Base-by-base conservation (phyloP, 2,888 invertebrate genomes). In the Cantharis rustica region DNA sequence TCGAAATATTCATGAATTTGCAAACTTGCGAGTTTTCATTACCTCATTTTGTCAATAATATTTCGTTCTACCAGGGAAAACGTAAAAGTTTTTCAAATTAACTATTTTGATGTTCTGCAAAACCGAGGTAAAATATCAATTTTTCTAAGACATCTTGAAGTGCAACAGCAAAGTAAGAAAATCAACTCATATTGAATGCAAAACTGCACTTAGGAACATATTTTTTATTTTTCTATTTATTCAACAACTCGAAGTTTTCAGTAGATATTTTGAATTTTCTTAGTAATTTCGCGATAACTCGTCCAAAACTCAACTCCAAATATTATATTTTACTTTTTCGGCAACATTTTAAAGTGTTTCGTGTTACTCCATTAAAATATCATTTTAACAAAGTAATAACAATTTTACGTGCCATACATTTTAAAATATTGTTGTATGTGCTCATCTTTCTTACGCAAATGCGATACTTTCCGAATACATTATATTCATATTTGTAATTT, bases 351-450 rank as follows among this genome's bases (percentile, higher is more conserved):
- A 47, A 47, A 47, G 47, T 47, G 47, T 47, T 47, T 47, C 47
- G 2, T 7, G 47, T n/a, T 66, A 20, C 64, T 66, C 64, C 73
- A 68, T 73, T 73, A 73, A 73, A 61, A 73, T 61, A 61, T 68
- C 69, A 73, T 73, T 73, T 23, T 73, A 61, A 73, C 61, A 61
- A 68, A 47, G 62, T 69, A 69, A 73, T 68, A 73, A 68, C 68
- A 62, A 47, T 68, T 72, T 72, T 68, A 73, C 23, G 31, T 16
- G 23, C 69, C 23, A 68, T 73, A 61, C 26, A 16, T 73, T 68
- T 69, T 61, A 61, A 16, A 27, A 17, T 20, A 23, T 20, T 68
- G 68, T 26, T 66, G 66, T 16, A 73, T 62, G 73, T 61, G 16
- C 68, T 62, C 69, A 68, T 73, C 68, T 73, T 66, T 20, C 64